Evolutionary conservation across 2,113 vertebrate genomes (phyloP), one percentile per base, ranked within the genome.

Genomic region (Hippocampus mohnikei): DNA sequence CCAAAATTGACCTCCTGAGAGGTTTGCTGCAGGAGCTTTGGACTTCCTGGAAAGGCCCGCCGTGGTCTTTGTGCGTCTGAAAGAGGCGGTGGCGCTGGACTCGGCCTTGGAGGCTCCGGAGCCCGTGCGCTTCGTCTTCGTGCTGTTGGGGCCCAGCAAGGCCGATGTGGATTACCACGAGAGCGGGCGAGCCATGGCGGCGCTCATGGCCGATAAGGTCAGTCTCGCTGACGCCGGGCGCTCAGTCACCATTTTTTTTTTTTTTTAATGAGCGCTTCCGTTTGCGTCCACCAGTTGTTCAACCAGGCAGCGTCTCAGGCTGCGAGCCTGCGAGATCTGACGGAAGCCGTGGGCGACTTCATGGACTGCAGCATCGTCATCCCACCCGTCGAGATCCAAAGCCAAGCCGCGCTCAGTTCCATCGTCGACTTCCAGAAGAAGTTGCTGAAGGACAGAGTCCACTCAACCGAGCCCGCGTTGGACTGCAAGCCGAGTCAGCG

Each of bases 291-390:
- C 79, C 78, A 98, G 97, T 93, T 94, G 33, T 99, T 98, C 70
- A 95, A 93, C 61, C 84, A 76, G 62, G 91, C 92, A 0, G 94
- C 94, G 0, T 91, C 94, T 75, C 66, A 93, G 74, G 95, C 95
- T 0, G 90, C 92, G 63, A 80, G 25, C 0, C 80, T 79, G 5
- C 69, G 63, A 4, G 94, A 95, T 12, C 83, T 98, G 77, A 79
- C 91, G 1, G 75, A 63, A 0, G 92, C 89, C 0, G n/a, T 97
- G 67, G 89, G 89, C 6, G 88, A 85, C 53, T 98, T 98, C 76
- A 88, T 96, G 88, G 94, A 96, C 66, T 94, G 92, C 88, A 95
- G 95, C 90, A 93, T 98, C 0, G 95, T 98, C 69, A 89, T 98
- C 82, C 95, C 96, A 0, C 96, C 97, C 60, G 88, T 83, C 0